A percentile compares a stretch with the other conserved stretches of the same genome.
phyloP scores from a whole-genome alignment of 2,888 invertebrate species.

The Hydrotaea diabolus region DNA sequence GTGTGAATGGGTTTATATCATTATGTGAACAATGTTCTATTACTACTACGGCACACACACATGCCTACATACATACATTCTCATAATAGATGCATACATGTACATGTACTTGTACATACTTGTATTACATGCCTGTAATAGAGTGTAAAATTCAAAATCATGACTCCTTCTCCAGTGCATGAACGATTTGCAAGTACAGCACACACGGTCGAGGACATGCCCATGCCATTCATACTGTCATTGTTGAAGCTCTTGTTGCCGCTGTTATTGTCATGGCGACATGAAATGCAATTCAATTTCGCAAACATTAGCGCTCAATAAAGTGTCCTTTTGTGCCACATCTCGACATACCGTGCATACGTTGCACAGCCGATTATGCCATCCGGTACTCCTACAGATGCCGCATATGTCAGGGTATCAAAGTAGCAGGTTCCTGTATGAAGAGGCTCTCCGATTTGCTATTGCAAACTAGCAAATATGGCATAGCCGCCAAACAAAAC shows the following conservation, averaged over 20 bases:
- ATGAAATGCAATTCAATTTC: conserved; percentile 60
- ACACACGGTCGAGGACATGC: neutral
- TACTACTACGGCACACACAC: no score
- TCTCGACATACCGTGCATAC: neutral
- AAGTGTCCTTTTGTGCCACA: conserved; percentile 37
- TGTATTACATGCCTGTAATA: conserved; percentile 28
- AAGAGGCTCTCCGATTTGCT: no score
- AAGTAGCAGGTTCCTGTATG: no score
- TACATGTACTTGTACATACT: neutral
- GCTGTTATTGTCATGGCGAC: conserved; percentile 54
- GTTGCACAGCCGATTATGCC: neutral
- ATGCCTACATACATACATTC: neutral
- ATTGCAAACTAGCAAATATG: no score
- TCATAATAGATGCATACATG: neutral
- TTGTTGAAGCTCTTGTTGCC: conserved; percentile 10
- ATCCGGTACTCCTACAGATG: neutral
- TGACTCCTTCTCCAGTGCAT: conserved; percentile 7
- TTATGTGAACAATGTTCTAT: conserved; percentile 15
- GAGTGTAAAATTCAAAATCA: conserved; percentile 40
- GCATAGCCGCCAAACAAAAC: no score
- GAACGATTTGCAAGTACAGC: neutral
- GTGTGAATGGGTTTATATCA: conserved; percentile 19
- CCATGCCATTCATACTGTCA: neutral
- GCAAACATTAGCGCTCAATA: conserved; percentile 56
- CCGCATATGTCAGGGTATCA: neutral